phyloP scores from a whole-genome alignment of 30 jellyfish, hydroid and myxozoan genomes.

The Catostylus mosaicus region DNA sequence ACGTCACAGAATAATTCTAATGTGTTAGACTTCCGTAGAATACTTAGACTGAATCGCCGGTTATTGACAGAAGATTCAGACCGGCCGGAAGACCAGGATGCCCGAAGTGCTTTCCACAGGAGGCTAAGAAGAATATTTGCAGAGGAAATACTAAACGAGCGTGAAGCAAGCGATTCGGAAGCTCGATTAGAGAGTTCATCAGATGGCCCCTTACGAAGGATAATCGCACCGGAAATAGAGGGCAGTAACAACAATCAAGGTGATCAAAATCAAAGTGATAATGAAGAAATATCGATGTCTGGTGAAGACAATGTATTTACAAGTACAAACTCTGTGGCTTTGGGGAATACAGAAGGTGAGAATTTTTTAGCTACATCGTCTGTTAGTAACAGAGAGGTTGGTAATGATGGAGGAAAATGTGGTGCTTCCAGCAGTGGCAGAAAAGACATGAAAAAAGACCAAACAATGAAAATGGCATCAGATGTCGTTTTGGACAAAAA shows the following conservation, averaged over 20 bases:
- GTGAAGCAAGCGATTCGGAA: constrained; percentile 5
- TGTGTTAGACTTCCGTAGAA: constrained; percentile 44
- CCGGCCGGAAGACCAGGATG: constrained; percentile 10
- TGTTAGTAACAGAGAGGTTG: not conserved
- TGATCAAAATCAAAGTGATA: too few species aligned
- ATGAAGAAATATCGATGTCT: not conserved
- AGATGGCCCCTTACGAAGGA: too few species aligned
- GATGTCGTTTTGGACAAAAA: not conserved
- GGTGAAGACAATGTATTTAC: not conserved
- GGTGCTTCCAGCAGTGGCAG: not conserved
- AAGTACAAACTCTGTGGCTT: not conserved
- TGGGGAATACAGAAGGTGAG: not conserved
- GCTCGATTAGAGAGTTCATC: not conserved
- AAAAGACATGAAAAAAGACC: not conserved
- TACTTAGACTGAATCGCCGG: constrained; percentile 42
- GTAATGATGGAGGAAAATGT: not conserved
- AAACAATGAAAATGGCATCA: not conserved
- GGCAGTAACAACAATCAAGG: not conserved
- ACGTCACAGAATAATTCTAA: constrained; percentile 12
- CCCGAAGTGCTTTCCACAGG: constrained; percentile 1
- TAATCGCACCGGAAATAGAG: not conserved
- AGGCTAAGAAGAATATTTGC: constrained; percentile 16
- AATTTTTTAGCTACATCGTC: not conserved
- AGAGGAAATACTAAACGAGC: not conserved
- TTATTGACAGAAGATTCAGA: constrained; percentile 36